These are phyloP conservation scores for Helicolenus hilgendorfi DNA, from an alignment of 2,797 vertebrate species.

Conservation along the genomic window DNA sequence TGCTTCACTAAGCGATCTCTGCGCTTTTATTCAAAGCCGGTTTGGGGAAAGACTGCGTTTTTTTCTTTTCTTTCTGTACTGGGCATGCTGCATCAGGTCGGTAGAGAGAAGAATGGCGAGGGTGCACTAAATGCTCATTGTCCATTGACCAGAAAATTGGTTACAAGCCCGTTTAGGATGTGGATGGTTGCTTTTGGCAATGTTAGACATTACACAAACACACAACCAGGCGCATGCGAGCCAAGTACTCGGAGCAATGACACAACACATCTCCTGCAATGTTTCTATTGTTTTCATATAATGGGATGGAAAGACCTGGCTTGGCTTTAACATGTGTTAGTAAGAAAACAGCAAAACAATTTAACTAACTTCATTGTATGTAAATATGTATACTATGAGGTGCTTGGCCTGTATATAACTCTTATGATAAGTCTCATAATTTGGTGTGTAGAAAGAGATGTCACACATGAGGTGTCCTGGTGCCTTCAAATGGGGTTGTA, in stretches of 20 bases:
- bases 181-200: conserved; percentile 68
- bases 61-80: not conserved
- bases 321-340: not conserved
- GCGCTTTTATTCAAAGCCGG: conserved; percentile 25
- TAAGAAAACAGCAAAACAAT: not conserved
- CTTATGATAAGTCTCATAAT: not conserved
- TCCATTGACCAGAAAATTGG: conserved; percentile 77
- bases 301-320: not conserved
- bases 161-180: conserved; percentile 53
- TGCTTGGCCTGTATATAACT: not conserved
- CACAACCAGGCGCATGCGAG: conserved; percentile 6
- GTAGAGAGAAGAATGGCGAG: not conserved
- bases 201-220: conserved; percentile 37
- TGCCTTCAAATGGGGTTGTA: no score
- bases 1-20: conserved; percentile 6
- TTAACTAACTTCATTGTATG: not conserved
- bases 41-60: not conserved
- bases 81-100: not conserved
- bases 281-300: conserved; percentile 8
- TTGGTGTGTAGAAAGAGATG: not conserved
- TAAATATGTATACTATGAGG: not conserved
- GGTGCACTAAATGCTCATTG: conserved; percentile 49
- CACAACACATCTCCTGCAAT: not conserved
- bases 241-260: not conserved
- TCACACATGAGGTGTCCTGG: not conserved